Evolutionary conservation across 2,888 invertebrate species (phyloP), one percentile per base, ranked within the genome.

Genomic region (Horisme vitalbata): DNA sequence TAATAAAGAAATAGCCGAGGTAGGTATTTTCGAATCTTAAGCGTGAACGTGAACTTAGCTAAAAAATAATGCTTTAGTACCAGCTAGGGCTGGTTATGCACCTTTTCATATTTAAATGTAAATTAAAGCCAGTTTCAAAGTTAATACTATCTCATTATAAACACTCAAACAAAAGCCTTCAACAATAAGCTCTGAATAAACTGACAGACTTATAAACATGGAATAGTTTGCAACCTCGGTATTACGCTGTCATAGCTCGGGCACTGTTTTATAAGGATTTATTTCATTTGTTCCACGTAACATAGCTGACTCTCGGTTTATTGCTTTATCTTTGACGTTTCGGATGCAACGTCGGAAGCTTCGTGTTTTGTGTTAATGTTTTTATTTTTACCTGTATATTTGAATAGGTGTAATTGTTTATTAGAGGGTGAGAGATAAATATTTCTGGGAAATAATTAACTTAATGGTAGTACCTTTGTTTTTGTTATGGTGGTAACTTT

Each of bases 201-300:
- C 23, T 9, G 28, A 24, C 33, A 38, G 28, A 15, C 12, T 20
- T 31, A 37, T 28, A 23, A 44, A 28, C 39, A 27, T 45, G 23
- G 33, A 53, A 36, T 21, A 41, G 36, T 43, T 39, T 15, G 27
- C 20, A 10, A 8, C 18, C 32, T 24, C 33, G 30, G 54, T 49
- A 56, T 59, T 57, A 55, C 43, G 13, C 56, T 55, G 55, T 61
- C 61, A 54, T 23, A 37, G 30, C 50, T 33, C 36, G 21, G 50
- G 45, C 46, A 47, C 27, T 54, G 34, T 24, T 53, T 64, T 65
- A 57, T 64, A 63, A 58, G 63, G 62, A 67, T 63, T 71, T 73
- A 65, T 35, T 14, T 35, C 9, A 15, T 35, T 61, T 61, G 58
- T 52, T 51, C 21, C 34, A 38, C 34, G 43, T 43, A 34, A 33